Base-by-base conservation (phyloP, 2,888 invertebrate genomes). In the Spilarctia lutea region DNA sequence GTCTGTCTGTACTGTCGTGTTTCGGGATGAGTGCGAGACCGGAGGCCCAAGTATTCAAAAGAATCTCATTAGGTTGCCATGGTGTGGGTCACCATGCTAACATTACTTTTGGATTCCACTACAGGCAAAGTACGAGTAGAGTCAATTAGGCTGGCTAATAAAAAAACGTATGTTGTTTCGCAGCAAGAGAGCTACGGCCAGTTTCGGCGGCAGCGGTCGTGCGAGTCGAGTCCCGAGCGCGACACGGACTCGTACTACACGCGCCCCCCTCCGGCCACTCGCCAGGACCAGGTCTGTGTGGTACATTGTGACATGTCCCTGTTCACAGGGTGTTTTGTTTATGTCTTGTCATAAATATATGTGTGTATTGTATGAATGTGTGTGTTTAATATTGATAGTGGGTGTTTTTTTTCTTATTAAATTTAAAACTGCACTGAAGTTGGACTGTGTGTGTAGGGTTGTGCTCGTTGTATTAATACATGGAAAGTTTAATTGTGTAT, bases 211-310 rank as follows among this genome's bases (percentile, higher is more conserved):
- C 91, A 85, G 86, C 90, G 94, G 73, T 94, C 94, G 24, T 86
- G 91, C 85, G 94, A 94, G 79, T 94, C 94, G 27, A 94, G 94
- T 39, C 95, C 95, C 10, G 94, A 95, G 83, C 88, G 94, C 0
- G 93, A 92, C 35, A 77, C 81, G 16, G 88, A 88, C 60, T 82
- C 73, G 65, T 86, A 81, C 81, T 83, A 76, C 81, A 72, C 77
- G 71, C 75, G 79, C 18, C 73, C 73, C 63, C 71, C 77, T n/a
- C 77, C 78, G 4, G 75, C 71, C 56, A 42, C 52, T 33, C 71
- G 85, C 2, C 86, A 82, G 79, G 88, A 88, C 48, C 88, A 89
- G 87, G 90, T 91, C 73, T 35, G 42, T 63, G 4, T 1, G 4
- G 2, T 4, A 16, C 30, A 0, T 6, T 16, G 6, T 7, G 18